Conservation (phyloP, 2,113 vertebrate genomes). For the Cololabis saira region DNA sequence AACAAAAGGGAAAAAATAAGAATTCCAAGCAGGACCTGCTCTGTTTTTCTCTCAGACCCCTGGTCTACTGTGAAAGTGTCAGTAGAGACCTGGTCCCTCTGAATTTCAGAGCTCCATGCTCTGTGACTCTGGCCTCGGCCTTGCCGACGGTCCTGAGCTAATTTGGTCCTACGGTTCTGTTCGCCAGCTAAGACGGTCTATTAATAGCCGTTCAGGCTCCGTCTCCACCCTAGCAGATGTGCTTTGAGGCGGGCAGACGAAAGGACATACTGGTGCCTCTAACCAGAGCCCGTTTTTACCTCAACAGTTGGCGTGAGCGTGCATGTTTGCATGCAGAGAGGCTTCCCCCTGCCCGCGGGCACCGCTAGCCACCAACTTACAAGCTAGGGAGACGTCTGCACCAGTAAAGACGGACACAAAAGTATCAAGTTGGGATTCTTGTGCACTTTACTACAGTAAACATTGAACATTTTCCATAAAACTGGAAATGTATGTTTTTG, state of each 20-base stretch:
- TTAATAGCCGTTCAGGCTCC: conserved; percentile 68
- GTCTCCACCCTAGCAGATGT: conserved; percentile 69
- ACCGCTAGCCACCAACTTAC: too few species aligned
- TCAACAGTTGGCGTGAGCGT: conserved; percentile 19
- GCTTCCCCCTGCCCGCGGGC: conserved; percentile 12
- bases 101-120: conserved; percentile 3
- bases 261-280: conserved; percentile 9
- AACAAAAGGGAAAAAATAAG: too few species aligned
- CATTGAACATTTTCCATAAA: too few species aligned
- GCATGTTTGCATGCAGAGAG: conserved; percentile 14
- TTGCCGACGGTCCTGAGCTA: conserved; percentile 55
- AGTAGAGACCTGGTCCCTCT: too few species aligned
- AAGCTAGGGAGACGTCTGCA: neutral
- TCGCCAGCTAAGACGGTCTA: conserved; percentile 60
- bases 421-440: too few species aligned
- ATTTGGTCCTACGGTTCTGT: conserved; percentile 59
- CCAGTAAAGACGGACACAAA: neutral
- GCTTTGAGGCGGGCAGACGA: conserved; percentile 44
- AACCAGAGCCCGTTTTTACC: conserved; percentile 29
- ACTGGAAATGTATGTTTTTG: too few species aligned
- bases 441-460: too few species aligned
- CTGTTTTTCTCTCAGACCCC: too few species aligned
- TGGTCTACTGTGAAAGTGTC: too few species aligned
- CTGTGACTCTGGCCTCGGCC: conserved; percentile 40
- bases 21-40: too few species aligned